Evolutionary conservation across 2,113 vertebrate species (phyloP).

Genomic region (Heliornis fulica): DNA sequence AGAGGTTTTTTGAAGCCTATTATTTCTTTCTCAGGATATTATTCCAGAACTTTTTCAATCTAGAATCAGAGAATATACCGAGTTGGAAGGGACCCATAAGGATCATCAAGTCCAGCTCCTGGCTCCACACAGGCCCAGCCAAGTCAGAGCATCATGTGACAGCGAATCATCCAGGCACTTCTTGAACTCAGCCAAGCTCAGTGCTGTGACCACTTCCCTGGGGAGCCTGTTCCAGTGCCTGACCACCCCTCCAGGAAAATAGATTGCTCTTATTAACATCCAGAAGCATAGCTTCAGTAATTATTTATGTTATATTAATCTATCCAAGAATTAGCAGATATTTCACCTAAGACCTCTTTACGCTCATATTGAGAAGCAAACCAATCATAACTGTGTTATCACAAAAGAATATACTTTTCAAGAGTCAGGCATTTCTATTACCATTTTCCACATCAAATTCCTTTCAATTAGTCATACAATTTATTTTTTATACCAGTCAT

Average conservation of each 20-base stretch:
- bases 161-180: no score
- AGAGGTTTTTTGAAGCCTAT: not conserved
- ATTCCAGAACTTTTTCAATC: not conserved
- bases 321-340: not conserved
- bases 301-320: not conserved
- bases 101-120: no score
- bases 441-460: not conserved
- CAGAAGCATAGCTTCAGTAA: not conserved
- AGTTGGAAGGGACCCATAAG: no score
- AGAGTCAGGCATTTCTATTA: not conserved
- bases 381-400: not conserved
- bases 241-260: no score
- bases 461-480: not conserved
- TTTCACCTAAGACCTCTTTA: not conserved
- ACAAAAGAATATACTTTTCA: not conserved
- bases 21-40: not conserved
- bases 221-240: no score
- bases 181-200: no score
- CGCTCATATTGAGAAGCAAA: not conserved
- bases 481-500: not conserved
- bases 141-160: no score
- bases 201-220: no score
- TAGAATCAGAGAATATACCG: no score
- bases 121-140: no score
- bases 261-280: not conserved